Percentiles rank a stretch among this genome's conserved stretches.
Evolutionary conservation across 1,140 invertebrate genomes (phyloP).

Genomic region (Lasioglossum albipes): DNA sequence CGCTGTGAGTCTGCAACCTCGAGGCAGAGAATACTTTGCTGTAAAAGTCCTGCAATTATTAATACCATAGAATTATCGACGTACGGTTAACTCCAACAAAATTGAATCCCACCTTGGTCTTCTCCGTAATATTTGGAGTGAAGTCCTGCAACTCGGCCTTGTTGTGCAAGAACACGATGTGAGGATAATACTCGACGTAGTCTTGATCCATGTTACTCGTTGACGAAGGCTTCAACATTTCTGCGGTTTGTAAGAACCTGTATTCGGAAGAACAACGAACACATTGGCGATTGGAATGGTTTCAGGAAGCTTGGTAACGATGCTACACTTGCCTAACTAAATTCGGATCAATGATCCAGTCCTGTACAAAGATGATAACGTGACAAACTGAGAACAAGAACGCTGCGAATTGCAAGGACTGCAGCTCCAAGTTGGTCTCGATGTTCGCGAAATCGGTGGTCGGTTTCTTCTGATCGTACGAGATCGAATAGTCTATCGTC

Average conservation of each 20-base stretch:
- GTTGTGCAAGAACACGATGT: conserved; percentile 89
- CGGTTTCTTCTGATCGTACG: conserved; percentile 81
- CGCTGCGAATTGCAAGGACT: conserved; percentile 89
- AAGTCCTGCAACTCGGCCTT: conserved; percentile 87
- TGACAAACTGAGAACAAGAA: conserved; percentile 95
- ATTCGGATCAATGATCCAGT: conserved; percentile 91
- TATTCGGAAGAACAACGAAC: conserved; percentile 50
- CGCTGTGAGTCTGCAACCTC: conserved; percentile 85
- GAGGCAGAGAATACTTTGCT: conserved; percentile 86
- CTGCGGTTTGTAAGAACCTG: conserved; percentile 90
- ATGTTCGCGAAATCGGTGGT: conserved; percentile 82
- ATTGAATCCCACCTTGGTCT: conserved; percentile 82
- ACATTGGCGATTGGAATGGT: not conserved
- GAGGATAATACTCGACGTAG: conserved; percentile 86
- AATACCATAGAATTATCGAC: not conserved
- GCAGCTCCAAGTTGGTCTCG: conserved; percentile 86
- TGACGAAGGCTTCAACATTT: conserved; percentile 92
- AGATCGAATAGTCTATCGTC: conserved; percentile 81
- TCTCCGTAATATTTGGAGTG: conserved; percentile 82
- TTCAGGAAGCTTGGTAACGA: not conserved
- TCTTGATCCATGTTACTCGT: conserved; percentile 84
- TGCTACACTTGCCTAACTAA: conserved; percentile 81
- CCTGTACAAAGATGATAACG: conserved; percentile 91
- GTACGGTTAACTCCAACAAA: not conserved
- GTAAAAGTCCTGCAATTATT: conserved; percentile 80